phyloP scores from a whole-genome alignment of 1,140 invertebrate species.

The Mactra quadrangularis region DNA sequence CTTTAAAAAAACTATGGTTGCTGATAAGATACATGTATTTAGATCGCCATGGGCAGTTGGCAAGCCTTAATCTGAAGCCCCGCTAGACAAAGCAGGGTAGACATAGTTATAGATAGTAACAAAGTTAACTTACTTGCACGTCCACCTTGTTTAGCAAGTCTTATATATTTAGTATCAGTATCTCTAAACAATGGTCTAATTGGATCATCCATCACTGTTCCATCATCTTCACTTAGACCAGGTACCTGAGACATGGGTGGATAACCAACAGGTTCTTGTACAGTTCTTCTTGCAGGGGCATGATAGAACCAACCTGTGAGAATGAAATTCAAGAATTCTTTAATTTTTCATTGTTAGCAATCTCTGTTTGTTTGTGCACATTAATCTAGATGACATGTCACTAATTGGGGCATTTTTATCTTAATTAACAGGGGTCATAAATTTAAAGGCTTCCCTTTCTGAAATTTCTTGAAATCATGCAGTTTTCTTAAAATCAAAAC shows the following conservation, averaged over 20 bases:
- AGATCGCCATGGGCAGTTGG: too few species aligned
- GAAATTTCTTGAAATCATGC: too few species aligned
- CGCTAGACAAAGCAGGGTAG: too few species aligned
- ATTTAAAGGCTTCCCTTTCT: neutral
- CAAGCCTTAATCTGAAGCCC: too few species aligned
- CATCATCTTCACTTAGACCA: constrained; percentile 72
- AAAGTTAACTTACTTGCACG: constrained; percentile 78
- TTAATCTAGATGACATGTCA: neutral
- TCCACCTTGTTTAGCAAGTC: constrained; percentile 80
- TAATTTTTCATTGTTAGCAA: too few species aligned
- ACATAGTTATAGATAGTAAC: too few species aligned
- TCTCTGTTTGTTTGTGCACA: neutral
- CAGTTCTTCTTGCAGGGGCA: constrained; percentile 70
- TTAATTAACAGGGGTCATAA: neutral
- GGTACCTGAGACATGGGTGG: constrained; percentile 80
- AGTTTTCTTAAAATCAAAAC: too few species aligned
- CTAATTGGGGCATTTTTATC: neutral
- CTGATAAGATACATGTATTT: too few species aligned
- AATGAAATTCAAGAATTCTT: too few species aligned
- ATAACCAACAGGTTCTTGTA: constrained; percentile 65
- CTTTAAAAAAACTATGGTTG: too few species aligned
- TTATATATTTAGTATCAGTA: constrained; percentile 80
- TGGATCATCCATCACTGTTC: constrained; percentile 50
- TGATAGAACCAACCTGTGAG: constrained; percentile 82
- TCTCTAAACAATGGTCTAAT: constrained; percentile 73